Percentiles rank a stretch among this genome's conserved stretches.
These are phyloP conservation scores for Philaenus spumarius DNA, from an alignment of 1,140 invertebrate species.

Conservation along the genomic window DNA sequence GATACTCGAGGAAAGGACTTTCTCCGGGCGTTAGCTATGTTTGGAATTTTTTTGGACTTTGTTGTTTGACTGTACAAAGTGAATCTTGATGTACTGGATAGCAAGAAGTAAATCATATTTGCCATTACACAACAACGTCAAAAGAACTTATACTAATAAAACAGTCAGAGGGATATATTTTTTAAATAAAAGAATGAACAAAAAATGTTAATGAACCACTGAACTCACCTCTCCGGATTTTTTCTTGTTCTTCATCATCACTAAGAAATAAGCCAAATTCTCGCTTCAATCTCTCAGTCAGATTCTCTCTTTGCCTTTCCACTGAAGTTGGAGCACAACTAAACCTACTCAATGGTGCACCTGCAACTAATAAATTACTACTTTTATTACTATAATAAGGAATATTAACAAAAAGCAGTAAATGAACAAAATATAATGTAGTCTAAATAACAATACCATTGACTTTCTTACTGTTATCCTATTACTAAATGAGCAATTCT, in stretches of 20 bases:
- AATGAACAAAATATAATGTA: background rate
- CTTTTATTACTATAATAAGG: background rate
- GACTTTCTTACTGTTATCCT: too few species aligned
- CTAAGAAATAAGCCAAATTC: slow-evolving; percentile 67
- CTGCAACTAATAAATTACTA: too few species aligned
- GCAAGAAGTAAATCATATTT: background rate
- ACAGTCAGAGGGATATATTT: background rate
- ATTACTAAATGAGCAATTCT: too few species aligned
- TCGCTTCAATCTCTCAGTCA: slow-evolving; percentile 62
- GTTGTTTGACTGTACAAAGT: too few species aligned
- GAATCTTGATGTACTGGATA: too few species aligned
- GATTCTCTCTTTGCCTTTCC: slow-evolving; percentile 65
- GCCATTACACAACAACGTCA: background rate
- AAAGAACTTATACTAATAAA: background rate
- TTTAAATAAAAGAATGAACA: background rate
- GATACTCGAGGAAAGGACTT: too few species aligned
- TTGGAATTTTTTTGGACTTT: too few species aligned
- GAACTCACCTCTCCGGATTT: slow-evolving; percentile 12
- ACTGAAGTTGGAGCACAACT: slow-evolving; percentile 61
- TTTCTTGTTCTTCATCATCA: slow-evolving; percentile 52
- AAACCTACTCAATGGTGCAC: slow-evolving; percentile 34
- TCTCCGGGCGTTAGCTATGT: too few species aligned
- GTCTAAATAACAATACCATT: background rate
- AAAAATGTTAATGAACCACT: too few species aligned
- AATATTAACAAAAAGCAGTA: background rate